A percentile compares a stretch with the other conserved stretches of the same genome.
Evolutionary conservation across 2,888 invertebrate genomes (phyloP).

Genomic region (Andrena hattorfiana): DNA sequence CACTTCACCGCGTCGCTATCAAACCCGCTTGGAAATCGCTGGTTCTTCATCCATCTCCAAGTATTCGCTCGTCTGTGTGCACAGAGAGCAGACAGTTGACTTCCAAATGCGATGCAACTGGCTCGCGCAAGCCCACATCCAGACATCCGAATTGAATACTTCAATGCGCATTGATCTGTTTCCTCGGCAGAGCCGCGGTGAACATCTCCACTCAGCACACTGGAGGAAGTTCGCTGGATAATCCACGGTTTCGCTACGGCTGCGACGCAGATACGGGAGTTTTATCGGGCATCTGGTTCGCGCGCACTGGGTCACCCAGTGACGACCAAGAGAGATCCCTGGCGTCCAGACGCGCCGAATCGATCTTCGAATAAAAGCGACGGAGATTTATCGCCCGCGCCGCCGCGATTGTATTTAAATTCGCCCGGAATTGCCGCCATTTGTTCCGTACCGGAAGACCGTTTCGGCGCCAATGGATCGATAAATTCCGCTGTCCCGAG

Average conservation of each 20-base stretch:
- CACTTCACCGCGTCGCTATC: background rate
- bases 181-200: background rate
- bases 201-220: background rate
- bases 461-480: slow-evolving; percentile 53
- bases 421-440: slow-evolving; percentile 55
- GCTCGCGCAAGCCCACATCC: too few relatives aligned
- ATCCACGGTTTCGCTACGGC: slow-evolving; percentile 19
- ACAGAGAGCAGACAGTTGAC: too few relatives aligned
- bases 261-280: slow-evolving; percentile 14
- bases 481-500: slow-evolving; percentile 53
- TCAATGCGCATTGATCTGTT: slow-evolving; percentile 7
- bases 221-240: slow-evolving; percentile 16
- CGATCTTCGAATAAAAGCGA: slow-evolving; percentile 14
- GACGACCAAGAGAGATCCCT: background rate
- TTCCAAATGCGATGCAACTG: too few relatives aligned
- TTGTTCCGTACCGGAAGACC: slow-evolving; percentile 53
- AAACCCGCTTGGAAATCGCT: background rate
- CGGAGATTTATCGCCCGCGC: slow-evolving; percentile 42
- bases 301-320: slow-evolving; percentile 50
- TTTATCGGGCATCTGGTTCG: slow-evolving; percentile 54
- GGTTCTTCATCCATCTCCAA: background rate
- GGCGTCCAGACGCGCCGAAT: background rate
- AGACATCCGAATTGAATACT: background rate
- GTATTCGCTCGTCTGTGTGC: too few relatives aligned
- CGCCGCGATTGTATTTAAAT: slow-evolving; percentile 73